A percentile compares a stretch with the other conserved stretches of the same genome.
Evolutionary conservation across 1,140 invertebrate species (phyloP).

Genomic region (Rhopalosiphum maidis): DNA sequence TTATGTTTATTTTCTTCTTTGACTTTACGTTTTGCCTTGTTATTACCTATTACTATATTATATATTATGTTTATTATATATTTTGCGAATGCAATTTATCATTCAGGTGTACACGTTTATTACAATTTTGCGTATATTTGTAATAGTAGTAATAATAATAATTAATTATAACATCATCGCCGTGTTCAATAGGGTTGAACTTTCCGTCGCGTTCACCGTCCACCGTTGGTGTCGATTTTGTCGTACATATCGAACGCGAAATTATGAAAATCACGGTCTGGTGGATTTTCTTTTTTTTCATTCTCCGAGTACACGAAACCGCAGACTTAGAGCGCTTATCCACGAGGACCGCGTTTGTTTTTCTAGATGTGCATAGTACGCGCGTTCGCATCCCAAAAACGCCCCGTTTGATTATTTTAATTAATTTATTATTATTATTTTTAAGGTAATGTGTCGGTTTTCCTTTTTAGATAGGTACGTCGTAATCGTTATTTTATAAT

Average conservation of each 20-base stretch:
- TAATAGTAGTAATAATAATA: neutral
- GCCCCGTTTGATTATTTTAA: neutral
- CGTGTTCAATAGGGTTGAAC: neutral
- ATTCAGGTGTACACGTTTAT: neutral
- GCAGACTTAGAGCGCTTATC: neutral
- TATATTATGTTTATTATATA: neutral
- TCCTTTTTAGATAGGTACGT: neutral
- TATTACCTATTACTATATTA: neutral
- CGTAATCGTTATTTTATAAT: neutral
- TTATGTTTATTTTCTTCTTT: constrained; percentile 13
- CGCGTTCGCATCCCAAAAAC: neutral
- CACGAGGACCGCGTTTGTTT: neutral
- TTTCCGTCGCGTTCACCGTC: neutral
- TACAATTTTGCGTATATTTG: neutral
- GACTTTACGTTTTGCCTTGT: neutral
- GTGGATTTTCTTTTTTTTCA: neutral
- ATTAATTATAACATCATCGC: neutral
- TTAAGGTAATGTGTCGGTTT: neutral
- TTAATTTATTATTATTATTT: neutral
- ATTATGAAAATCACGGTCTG: neutral
- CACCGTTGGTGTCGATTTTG: neutral
- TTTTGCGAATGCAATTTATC: neutral
- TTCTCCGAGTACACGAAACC: neutral
- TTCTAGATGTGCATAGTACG: neutral
- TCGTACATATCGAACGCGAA: neutral